Base-by-base conservation (phyloP, 1,140 invertebrate genomes). In the Drosophila novamexicana region DNA sequence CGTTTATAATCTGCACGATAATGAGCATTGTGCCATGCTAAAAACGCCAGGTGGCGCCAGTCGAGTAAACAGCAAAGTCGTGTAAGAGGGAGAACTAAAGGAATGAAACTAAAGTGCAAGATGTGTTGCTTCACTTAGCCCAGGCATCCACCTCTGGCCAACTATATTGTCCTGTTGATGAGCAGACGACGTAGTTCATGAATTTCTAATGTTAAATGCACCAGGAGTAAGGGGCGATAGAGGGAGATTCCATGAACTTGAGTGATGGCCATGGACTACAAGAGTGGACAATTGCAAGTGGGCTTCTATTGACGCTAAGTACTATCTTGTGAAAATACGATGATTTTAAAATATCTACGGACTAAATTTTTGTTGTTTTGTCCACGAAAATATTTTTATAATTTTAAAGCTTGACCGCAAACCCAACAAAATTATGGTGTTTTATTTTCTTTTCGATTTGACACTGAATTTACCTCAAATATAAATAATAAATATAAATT, bases 181-280 rank as follows among this genome's bases (percentile, higher is more conserved):
- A 68, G 56, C 49, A 36, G 29, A 50, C 52, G 58, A 74, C 54
- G 58, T 40, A 66, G 56, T 45, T 78, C 76, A 78, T 78, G 76
- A 78, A 78, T 78, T 63, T 66, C 66, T 67, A 76, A 78, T 76
- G 73, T 18, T 34, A 44, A 58, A 54, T 37, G 52, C 52, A 39
- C 7, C 2, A 22, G 1, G 6, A 10, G 49, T 12, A 7, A n/a
- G 49, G 7, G 10, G 29, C 10, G 14, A 8, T 0, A 9, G 9
- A 37, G 36, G 4, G 7, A 9, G 7, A 14, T 42, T 39, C 12
- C n/a, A 42, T 7, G 29, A 3, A 34, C 6, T 37, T 50, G 18
- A 49, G 45, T 36, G 34, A 49, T 47, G 32, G 22, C 36, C 53
- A 37, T n/a, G 40, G 8, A 62, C 42, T 7, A 16, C 42, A 22